phyloP scores from a whole-genome alignment of 35 echinoderm and acorn worm genomes.

The Eucidaris tribuloides region DNA sequence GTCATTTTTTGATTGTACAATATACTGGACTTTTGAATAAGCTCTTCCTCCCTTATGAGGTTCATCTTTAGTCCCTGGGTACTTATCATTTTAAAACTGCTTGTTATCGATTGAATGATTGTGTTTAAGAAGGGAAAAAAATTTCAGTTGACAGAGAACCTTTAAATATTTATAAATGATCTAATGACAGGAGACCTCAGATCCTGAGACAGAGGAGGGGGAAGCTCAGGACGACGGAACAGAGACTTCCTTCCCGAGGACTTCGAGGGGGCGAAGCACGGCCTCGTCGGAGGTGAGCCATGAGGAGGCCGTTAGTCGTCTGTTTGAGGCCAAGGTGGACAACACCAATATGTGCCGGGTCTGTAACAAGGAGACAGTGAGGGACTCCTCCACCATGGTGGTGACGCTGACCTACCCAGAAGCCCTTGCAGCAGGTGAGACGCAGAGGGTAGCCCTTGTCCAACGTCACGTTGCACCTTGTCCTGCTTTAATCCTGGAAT shows the following conservation, averaged over 20 bases:
- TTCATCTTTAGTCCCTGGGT: no score
- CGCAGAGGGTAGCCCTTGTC: not conserved
- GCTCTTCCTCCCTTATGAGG: no score
- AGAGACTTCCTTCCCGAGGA: no score
- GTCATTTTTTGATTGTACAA: no score
- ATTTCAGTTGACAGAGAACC: not conserved
- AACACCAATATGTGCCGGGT: constrained; percentile 58
- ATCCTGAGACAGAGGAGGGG: not conserved
- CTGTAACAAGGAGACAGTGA: constrained; percentile 65
- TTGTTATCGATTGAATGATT: no score
- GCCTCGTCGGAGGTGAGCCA: not conserved
- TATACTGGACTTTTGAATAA: no score
- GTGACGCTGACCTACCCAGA: constrained; percentile 88
- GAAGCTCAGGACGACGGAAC: not conserved
- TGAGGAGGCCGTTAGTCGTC: constrained; percentile 5
- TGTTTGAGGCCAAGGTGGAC: constrained; percentile 81
- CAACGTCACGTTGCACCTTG: no score
- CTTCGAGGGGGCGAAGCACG: not conserved
- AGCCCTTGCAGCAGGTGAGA: constrained; percentile 48
- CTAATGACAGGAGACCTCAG: not conserved
- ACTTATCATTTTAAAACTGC: no score
- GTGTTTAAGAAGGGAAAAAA: not conserved
- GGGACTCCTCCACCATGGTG: constrained; percentile 57
- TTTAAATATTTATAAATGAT: not conserved
- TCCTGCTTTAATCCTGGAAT: no score